Base-by-base conservation (phyloP, 1,140 invertebrate species). In the Sipha flava region DNA sequence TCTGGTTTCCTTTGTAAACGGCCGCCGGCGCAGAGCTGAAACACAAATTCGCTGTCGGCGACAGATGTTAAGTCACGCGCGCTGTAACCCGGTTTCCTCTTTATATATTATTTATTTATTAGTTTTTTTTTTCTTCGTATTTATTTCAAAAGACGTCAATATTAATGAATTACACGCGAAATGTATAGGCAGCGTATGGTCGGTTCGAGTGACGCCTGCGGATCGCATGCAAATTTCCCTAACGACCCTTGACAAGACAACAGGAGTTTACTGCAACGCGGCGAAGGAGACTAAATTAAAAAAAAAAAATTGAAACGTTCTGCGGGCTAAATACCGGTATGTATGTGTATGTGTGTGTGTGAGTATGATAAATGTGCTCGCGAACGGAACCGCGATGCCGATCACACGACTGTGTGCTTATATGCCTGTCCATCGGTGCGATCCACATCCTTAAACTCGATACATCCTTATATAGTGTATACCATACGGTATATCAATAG, bases 51-150 rank as follows among this genome's bases (percentile, higher is more conserved):
- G 23, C 66, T n/a, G 66, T 47, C 43, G 66, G 23, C 66, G 66
- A 70, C 66, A 47, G 66, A 70, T 47, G 66, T 70, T 70, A 70
- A 70, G 66, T 70, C 23, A 70, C 66, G 66, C 66, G 40, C 66
- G 66, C 66, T 37, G 16, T 66, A 29, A 29, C 23, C 66, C 23
- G 66, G 66, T 70, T 43, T 43, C 64, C 66, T 47, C 43, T 70
- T 70, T 70, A 70, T 29, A 14, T 14, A 18, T 29, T 31, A 31
- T 29, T 70, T 45, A 43, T 68, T 68, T 45, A 45, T 70, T 47
- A 10, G 10, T 45, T 18, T 45, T 45, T 45, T 40, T 40, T 21
- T 7, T 18, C 16, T 9, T 18, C 5, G 12, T 43, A 37, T 64
- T 43, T 16, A 2, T 45, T 18, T 26, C 21, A 16, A 18, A 45